phyloP scores from a whole-genome alignment of 2,888 invertebrate genomes.

The Allygus modestus region DNA sequence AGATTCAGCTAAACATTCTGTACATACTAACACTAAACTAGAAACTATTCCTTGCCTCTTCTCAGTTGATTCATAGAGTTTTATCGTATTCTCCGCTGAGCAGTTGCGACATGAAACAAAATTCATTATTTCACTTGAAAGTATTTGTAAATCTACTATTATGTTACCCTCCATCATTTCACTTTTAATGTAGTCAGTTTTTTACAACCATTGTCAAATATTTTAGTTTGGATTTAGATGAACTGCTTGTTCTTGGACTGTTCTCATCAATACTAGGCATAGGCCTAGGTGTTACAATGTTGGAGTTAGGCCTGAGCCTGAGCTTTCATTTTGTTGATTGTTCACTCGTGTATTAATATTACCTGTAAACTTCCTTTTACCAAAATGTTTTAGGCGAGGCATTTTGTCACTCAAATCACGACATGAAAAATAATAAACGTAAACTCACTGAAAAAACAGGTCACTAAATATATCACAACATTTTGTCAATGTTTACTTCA shows the following conservation, averaged over 20 bases:
- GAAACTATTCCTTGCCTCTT: constrained; percentile 38
- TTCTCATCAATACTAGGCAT: constrained; percentile 4
- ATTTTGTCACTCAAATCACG: constrained; percentile 3
- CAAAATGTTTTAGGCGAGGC: not conserved
- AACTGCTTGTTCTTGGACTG: constrained; percentile 29
- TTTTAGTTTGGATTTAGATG: constrained; percentile 31
- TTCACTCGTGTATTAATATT: not conserved
- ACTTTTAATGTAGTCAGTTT: constrained; percentile 36
- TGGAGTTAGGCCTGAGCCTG: not conserved
- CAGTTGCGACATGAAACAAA: constrained; percentile 45
- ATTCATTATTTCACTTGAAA: constrained; percentile 42
- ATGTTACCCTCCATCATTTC: constrained; percentile 45
- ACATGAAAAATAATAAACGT: not conserved
- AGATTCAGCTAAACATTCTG: constrained; percentile 14
- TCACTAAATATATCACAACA: no score
- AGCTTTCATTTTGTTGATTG: not conserved
- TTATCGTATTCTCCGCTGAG: constrained; percentile 12
- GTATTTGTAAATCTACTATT: constrained; percentile 49
- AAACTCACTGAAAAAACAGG: not conserved
- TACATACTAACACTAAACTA: constrained; percentile 5
- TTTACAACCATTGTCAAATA: constrained; percentile 38
- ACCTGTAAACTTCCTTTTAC: not conserved
- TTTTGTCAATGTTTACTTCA: not conserved
- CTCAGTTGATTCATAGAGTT: constrained; percentile 30
- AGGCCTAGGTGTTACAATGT: not conserved